These are phyloP conservation scores for Mormoops blainvillei DNA, from an alignment of 2,113 vertebrate genomes.

Conservation along the genomic window DNA sequence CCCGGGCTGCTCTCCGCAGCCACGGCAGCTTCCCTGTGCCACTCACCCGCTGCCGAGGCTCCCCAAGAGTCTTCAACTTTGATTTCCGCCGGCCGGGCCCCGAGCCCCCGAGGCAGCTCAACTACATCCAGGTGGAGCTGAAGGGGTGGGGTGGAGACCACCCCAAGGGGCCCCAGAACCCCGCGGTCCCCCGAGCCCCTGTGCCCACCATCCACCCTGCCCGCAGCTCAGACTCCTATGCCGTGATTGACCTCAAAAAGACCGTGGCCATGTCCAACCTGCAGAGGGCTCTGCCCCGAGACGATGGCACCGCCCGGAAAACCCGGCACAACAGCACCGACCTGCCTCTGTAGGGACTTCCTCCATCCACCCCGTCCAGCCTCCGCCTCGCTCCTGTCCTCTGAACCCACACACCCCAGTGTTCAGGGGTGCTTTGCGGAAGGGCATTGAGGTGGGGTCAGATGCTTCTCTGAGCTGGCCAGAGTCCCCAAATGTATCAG, in stretches of 20 bases:
- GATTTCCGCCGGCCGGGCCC: slow-evolving; percentile 89
- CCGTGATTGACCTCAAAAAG: slow-evolving; percentile 98
- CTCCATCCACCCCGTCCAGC: background rate
- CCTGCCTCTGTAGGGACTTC: slow-evolving; percentile 90
- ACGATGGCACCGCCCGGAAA: slow-evolving; percentile 96
- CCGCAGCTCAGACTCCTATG: slow-evolving; percentile 92
- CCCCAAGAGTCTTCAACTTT: slow-evolving; percentile 90
- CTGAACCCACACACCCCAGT: background rate
- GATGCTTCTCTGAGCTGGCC: background rate
- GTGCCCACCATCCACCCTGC: slow-evolving; percentile 55
- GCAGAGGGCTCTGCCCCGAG: slow-evolving; percentile 95
- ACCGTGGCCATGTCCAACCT: slow-evolving; percentile 98
- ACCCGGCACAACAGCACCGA: slow-evolving; percentile 99
- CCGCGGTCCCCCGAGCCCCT: background rate
- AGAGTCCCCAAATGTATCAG: background rate
- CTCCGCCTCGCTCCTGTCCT: background rate
- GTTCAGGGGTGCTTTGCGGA: slow-evolving; percentile 3
- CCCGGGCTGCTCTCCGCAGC: slow-evolving; percentile 65
- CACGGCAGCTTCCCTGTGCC: slow-evolving; percentile 72
- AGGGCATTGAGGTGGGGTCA: background rate
- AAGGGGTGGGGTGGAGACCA: slow-evolving; percentile 82
- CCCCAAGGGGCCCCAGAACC: slow-evolving; percentile 63
- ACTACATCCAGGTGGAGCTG: slow-evolving; percentile 99
- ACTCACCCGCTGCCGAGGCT: slow-evolving; percentile 70
- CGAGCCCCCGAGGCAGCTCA: slow-evolving; percentile 91